Evolutionary conservation across 1,140 invertebrate genomes (phyloP).

Genomic region (Euura lappo): DNA sequence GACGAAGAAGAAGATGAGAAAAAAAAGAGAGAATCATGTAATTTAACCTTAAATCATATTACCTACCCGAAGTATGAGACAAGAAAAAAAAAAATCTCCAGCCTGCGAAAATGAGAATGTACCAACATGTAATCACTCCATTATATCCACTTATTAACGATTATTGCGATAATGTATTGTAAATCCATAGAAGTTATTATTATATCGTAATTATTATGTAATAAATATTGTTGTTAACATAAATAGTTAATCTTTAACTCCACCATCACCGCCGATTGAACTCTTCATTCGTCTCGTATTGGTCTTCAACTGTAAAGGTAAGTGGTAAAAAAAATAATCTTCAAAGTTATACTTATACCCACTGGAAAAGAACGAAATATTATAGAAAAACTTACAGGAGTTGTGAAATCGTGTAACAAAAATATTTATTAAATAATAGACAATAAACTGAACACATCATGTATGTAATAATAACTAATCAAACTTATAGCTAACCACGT

Average conservation of each 20-base stretch:
- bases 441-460: background rate
- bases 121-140: slow-evolving; percentile 60
- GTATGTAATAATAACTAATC: slow-evolving; percentile 17
- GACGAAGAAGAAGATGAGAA: slow-evolving; percentile 16
- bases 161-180: slow-evolving; percentile 59
- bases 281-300: background rate
- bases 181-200: slow-evolving; percentile 62
- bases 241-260: slow-evolving; percentile 11
- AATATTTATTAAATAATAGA: background rate
- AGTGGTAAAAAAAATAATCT: no score
- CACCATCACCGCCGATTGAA: background rate
- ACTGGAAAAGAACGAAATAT: no score
- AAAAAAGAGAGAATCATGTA: slow-evolving; percentile 10
- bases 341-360: no score
- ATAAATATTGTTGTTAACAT: slow-evolving; percentile 64
- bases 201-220: slow-evolving; percentile 62
- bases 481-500: slow-evolving; percentile 19
- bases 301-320: no score
- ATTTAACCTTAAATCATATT: background rate
- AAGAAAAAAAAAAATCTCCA: slow-evolving; percentile 15
- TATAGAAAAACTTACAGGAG: no score
- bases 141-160: slow-evolving; percentile 50
- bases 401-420: background rate
- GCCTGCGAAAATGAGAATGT: slow-evolving; percentile 40
- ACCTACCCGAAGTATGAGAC: background rate